A percentile compares a stretch with the other conserved stretches of the same genome.
phyloP scores from a whole-genome alignment of 2,797 vertebrate species.

The Eurystomus glaucurus region DNA sequence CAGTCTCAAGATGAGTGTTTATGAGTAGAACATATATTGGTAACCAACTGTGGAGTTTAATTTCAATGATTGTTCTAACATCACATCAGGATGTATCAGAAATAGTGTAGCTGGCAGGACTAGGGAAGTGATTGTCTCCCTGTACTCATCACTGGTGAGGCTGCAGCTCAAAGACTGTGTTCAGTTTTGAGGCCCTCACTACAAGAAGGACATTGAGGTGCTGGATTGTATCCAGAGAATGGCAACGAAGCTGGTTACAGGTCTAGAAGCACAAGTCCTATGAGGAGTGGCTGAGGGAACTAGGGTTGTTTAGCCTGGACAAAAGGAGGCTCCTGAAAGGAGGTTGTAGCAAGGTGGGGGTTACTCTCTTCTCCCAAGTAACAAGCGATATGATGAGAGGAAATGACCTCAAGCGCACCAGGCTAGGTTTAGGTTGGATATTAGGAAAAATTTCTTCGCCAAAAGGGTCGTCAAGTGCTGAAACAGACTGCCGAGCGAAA shows the following conservation, averaged over 20 bases:
- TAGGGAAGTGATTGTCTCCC: too few species aligned
- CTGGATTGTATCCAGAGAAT: too few species aligned
- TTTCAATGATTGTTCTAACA: not conserved
- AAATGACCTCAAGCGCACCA: not conserved
- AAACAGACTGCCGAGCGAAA: not conserved
- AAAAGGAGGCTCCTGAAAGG: not conserved
- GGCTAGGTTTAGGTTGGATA: not conserved
- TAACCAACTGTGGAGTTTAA: not conserved
- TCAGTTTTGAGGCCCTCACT: too few species aligned
- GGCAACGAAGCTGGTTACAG: too few species aligned
- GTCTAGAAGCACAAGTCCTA: too few species aligned
- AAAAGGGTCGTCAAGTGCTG: not conserved
- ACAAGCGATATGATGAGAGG: not conserved
- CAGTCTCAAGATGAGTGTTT: not conserved
- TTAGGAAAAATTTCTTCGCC: not conserved
- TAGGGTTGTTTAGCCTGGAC: not conserved
- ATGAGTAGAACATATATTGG: not conserved
- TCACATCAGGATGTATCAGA: not conserved
- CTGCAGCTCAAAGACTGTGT: too few species aligned
- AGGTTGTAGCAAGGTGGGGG: not conserved
- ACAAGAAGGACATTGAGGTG: too few species aligned
- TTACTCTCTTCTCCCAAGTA: accelerated
- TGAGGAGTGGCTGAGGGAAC: not conserved
- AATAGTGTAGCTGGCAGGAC: not conserved
- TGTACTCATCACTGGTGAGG: too few species aligned